Percentiles rank a stretch among this genome's conserved stretches.
Conservation (phyloP, 2,113 vertebrate species). For the Eulemur rufifrons region DNA sequence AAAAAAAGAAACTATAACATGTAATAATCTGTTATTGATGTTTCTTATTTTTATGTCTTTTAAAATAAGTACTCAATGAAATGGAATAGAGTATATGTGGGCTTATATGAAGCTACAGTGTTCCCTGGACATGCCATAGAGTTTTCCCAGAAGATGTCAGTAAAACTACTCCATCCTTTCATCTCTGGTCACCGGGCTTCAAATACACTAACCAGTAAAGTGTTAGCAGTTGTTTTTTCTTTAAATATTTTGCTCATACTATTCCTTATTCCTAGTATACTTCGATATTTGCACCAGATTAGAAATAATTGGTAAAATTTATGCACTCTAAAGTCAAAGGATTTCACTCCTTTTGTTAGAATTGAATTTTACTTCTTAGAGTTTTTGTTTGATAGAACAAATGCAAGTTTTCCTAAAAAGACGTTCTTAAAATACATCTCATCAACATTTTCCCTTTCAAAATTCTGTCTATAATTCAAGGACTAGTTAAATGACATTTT, state of each 20-base stretch:
- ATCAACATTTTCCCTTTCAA: background rate
- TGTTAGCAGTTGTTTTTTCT: background rate
- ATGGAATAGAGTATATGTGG: background rate
- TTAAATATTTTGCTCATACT: background rate
- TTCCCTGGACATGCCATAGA: background rate
- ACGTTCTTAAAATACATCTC: background rate
- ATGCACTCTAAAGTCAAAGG: background rate
- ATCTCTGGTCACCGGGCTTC: background rate
- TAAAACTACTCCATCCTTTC: background rate
- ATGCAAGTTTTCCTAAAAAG: constrained; percentile 10
- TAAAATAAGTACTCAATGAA: constrained; percentile 38
- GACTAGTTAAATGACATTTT: background rate
- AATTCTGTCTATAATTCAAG: constrained; percentile 14
- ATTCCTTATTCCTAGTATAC: background rate
- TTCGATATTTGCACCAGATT: background rate
- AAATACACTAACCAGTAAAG: background rate
- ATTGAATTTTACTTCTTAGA: constrained; percentile 41
- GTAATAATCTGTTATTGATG: constrained; percentile 30
- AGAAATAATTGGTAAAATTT: constrained; percentile 38
- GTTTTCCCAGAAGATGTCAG: constrained; percentile 55
- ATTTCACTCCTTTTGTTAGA: background rate
- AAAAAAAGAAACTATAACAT: constrained; percentile 18
- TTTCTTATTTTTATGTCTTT: constrained; percentile 50
- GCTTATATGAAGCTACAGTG: background rate
- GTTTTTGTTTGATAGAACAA: constrained; percentile 26